phyloP scores from a whole-genome alignment of 2,888 invertebrate genomes.

The Cotesia congregata region DNA sequence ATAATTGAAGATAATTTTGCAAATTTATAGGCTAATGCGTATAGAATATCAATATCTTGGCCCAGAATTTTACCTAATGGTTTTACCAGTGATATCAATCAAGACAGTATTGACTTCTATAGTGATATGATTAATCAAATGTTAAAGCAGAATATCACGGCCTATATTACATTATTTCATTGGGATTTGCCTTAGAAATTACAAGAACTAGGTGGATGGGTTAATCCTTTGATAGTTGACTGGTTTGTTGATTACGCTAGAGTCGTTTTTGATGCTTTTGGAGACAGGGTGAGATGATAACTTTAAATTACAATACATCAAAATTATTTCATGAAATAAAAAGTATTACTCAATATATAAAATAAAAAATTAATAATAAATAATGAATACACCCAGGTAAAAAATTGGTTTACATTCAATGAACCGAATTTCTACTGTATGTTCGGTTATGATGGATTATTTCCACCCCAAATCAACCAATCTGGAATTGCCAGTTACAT shows the following conservation, averaged over 20 bases:
- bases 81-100: constrained; percentile 75
- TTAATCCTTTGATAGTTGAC: constrained; percentile 77
- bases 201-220: constrained; percentile 79
- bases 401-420: constrained; percentile 83
- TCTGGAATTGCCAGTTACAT: constrained; percentile 75
- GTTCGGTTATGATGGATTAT: constrained; percentile 71
- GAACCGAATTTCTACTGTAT: constrained; percentile 78
- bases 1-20: neutral
- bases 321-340: too few species aligned
- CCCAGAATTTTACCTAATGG: constrained; percentile 55
- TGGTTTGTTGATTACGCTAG: constrained; percentile 77
- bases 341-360: too few species aligned
- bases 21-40: constrained; percentile 22
- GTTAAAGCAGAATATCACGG: constrained; percentile 74
- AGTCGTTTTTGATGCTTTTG: constrained; percentile 75
- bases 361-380: neutral
- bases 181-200: constrained; percentile 75
- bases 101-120: constrained; percentile 82
- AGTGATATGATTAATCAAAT: constrained; percentile 82
- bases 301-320: too few species aligned
- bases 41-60: constrained; percentile 72
- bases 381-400: constrained; percentile 47
- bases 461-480: constrained; percentile 49
- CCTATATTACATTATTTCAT: constrained; percentile 75
- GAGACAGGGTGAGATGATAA: constrained; percentile 73